Evolutionary conservation across 2,797 vertebrate species (phyloP).

Genomic region (Bothrops alternatus): DNA sequence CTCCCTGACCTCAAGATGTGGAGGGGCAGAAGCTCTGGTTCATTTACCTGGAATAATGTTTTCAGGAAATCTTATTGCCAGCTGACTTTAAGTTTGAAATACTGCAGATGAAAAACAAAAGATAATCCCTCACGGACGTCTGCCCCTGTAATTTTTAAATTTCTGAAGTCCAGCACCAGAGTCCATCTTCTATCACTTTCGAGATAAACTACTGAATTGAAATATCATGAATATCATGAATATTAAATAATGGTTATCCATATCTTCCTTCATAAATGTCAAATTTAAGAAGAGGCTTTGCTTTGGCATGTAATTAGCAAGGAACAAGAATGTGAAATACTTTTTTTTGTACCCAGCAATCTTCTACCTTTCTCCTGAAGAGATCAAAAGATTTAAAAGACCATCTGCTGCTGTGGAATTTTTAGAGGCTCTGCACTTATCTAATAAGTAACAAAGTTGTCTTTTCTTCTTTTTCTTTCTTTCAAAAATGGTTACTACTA

Average conservation of each 20-base stretch:
- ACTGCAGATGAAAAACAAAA: neutral
- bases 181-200: neutral
- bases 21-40: neutral
- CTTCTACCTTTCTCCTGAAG: neutral
- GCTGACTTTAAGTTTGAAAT: neutral
- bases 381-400: neutral
- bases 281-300: neutral
- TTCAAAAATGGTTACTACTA: neutral
- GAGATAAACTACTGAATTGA: neutral
- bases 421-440: neutral
- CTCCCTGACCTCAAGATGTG: too few species aligned
- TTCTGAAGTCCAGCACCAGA: neutral
- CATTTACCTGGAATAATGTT: neutral
- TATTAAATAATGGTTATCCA: constrained; percentile 17
- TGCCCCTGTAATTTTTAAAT: neutral
- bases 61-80: neutral
- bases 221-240: neutral
- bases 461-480: neutral
- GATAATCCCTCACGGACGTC: neutral
- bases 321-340: neutral
- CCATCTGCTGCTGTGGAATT: neutral
- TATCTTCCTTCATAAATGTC: neutral
- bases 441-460: neutral
- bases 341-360: neutral
- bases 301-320: neutral